Base-by-base conservation (phyloP, 2,113 vertebrate genomes). In the Fulmarus glacialis region DNA sequence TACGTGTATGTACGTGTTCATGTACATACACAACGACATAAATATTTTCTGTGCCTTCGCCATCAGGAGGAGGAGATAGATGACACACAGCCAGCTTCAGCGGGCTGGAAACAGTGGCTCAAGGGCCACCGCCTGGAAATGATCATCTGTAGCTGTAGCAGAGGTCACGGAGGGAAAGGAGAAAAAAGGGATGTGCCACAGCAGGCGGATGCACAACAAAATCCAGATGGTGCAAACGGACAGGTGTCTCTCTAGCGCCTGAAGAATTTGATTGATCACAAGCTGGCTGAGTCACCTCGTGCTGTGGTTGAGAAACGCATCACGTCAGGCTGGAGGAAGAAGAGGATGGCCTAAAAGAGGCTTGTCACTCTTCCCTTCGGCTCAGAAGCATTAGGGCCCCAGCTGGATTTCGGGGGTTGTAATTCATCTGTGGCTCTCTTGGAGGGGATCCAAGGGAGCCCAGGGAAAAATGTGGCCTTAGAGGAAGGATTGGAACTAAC, bases 1-100 rank as follows among this genome's bases (percentile, higher is more conserved):
- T 53, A 5, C 2, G 0, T 9, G 10, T 42, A 21, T 10, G 24
- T 40, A 17, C 1, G 2, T 27, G 27, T 83, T 53, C 9, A 10
- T 24, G n/a, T 32, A 7, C 8, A 10, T n/a, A 30, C 2, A 1
- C 40, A 42, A 24, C 22, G 47, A 63, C 4, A 0, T 22, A 45
- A 36, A 5, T 36, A 26, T 52, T 59, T 59, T 82, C 36, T 20
- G 15, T 60, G 40, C 34, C 20, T 40, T 38, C 8, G 13, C 27
- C 3, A 8, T 50, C 24, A 7, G 71, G 55, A 62, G 58, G 73
- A 59, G 58, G 34, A 19, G 38, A 21, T 34, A 15, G 38, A 20
- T 30, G 47, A 60, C 23, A 43, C 50, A 32, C 14, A 22, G 52
- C 14, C 53, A 45, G 47, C 40, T 77, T 60, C 62, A 38, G 22